Evolutionary conservation across 1,140 invertebrate genomes (phyloP), one percentile per base, ranked within the genome.

Genomic region (Lanistes nyassanus): DNA sequence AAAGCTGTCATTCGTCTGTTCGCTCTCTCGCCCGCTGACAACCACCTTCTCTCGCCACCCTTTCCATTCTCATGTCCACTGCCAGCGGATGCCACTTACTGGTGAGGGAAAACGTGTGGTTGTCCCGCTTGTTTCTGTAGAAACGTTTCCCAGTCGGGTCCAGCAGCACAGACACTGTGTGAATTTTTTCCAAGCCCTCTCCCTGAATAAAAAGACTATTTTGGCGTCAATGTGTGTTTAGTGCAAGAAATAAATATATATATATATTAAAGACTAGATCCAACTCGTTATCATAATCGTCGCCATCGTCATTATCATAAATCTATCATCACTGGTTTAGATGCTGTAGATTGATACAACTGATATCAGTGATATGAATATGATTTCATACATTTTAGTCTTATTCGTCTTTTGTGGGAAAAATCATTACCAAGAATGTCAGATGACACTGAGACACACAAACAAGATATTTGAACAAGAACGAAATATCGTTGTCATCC

Each of bases 101-200:
- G 47, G 78, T 78, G 21, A 83, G 42, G 42, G 51, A 68, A 47
- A 76, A 80, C 26, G 72, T 67, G 23, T 80, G 67, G 64, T 82
- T 79, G 9, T 76, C 75, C 0, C 39, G 23, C 5, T 55, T 60
- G 23, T 75, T 62, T n/a, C 77, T 39, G 16, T 75, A 65, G 62
- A 80, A 65, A 26, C 77, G 69, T 64, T 80, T 81, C 5, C 85
- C 86, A 42, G 80, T 77, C 11, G 89, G 89, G 79, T 90, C 89
- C n/a, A 90, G 69, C 76, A 82, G 81, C 26, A 89, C 81, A 5
- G 85, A 79, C 7, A 87, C 76, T 11, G 82, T 78, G 66, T 87
- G 78, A 64, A 82, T 82, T 39, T 83, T 79, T 58, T 82, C 78
- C 34, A 83, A 37, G 16, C 88, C 88, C 77, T 88, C 86, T 39